These are phyloP conservation scores for Melipona bicolor DNA, from an alignment of 2,888 invertebrate genomes.

Conservation along the genomic window DNA sequence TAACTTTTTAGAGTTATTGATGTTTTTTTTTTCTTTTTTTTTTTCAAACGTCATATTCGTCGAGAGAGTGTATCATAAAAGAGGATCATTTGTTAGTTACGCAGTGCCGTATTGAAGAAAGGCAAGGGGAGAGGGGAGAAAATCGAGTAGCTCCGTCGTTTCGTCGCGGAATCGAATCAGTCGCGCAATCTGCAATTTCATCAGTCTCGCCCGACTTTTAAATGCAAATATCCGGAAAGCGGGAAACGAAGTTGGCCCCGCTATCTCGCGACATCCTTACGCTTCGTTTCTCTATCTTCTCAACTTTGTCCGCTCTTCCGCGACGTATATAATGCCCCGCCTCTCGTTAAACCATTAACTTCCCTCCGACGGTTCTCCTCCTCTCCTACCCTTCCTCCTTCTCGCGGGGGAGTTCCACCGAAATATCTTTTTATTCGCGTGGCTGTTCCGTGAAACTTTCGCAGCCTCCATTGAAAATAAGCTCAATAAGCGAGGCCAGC, in stretches of 20 bases:
- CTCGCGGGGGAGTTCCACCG: not conserved
- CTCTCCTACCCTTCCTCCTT: not conserved
- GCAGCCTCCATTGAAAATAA: not conserved
- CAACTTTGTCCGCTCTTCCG: slow-evolving; percentile 4
- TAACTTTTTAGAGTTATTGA: too few species aligned
- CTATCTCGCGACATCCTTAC: slow-evolving; percentile 7
- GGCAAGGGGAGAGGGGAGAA: too few species aligned
- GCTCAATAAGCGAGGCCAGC: not conserved
- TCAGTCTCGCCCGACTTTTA: slow-evolving; percentile 27
- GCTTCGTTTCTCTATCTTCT: not conserved
- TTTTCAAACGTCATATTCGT: too few species aligned
- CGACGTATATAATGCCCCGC: not conserved
- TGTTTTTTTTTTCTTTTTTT: too few species aligned
- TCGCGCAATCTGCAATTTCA: slow-evolving; percentile 19
- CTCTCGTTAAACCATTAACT: slow-evolving; percentile 21
- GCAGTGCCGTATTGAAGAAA: too few species aligned
- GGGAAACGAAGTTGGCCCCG: slow-evolving; percentile 21
- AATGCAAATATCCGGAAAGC: slow-evolving; percentile 41
- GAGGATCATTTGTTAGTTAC: too few species aligned
- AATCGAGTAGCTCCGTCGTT: not conserved
- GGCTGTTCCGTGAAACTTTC: not conserved
- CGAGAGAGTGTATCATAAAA: too few species aligned
- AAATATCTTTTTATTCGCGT: not conserved
- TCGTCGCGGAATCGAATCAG: slow-evolving; percentile 21
- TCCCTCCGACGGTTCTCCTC: not conserved